Evolutionary conservation across 2,888 invertebrate species (phyloP).

Genomic region (Drosophila falleni): DNA sequence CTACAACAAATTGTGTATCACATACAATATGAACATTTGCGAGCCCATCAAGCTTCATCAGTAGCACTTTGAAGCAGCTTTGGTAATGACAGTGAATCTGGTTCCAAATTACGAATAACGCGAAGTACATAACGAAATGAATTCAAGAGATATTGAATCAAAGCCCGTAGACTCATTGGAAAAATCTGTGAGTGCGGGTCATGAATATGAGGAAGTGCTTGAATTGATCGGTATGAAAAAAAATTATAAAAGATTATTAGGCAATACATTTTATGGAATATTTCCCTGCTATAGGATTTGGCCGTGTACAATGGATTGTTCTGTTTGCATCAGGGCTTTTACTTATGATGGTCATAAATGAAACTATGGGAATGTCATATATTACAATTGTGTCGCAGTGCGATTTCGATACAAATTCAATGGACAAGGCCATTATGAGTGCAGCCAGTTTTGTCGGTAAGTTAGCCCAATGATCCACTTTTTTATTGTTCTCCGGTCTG

Average conservation of each 20-base stretch:
- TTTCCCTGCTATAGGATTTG: slow-evolving; percentile 87
- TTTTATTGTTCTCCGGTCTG: background rate
- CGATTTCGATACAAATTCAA: slow-evolving; percentile 87
- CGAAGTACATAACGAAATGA: background rate
- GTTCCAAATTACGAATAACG: slow-evolving; percentile 16
- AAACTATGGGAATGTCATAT: slow-evolving; percentile 89
- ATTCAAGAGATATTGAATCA: slow-evolving; percentile 44
- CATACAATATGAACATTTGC: slow-evolving; percentile 8
- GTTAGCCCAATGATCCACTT: slow-evolving; percentile 17
- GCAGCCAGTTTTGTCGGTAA: slow-evolving; percentile 89
- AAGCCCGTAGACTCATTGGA: slow-evolving; percentile 17
- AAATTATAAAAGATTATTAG: background rate
- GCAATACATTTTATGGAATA: background rate
- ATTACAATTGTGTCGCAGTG: slow-evolving; percentile 90
- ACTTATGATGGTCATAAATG: slow-evolving; percentile 89
- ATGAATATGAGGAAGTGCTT: slow-evolving; percentile 78
- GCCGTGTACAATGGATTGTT: slow-evolving; percentile 88
- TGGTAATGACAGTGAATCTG: slow-evolving; percentile 29
- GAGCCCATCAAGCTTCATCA: slow-evolving; percentile 30
- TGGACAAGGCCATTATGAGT: slow-evolving; percentile 88
- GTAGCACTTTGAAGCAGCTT: slow-evolving; percentile 48
- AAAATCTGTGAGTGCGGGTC: slow-evolving; percentile 21
- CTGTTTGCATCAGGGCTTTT: slow-evolving; percentile 88
- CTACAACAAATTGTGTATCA: slow-evolving; percentile 38
- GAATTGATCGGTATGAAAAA: slow-evolving; percentile 68